Percentiles rank a stretch among this genome's conserved stretches.
phyloP scores from a whole-genome alignment of 35 echinoderm and acorn worm genomes.

The Strongylocentrotus purpuratus region DNA sequence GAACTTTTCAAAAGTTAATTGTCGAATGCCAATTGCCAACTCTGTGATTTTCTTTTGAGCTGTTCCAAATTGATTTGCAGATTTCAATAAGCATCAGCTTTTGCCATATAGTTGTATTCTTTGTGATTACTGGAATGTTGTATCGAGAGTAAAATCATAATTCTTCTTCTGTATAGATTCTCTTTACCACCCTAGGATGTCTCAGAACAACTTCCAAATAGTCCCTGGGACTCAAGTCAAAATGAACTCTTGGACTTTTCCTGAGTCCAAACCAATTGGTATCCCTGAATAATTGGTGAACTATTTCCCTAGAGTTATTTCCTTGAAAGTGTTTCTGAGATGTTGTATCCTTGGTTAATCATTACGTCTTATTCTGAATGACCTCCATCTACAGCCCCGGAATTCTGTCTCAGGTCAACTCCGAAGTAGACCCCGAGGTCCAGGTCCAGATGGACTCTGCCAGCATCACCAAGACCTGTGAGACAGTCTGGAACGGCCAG shows the following conservation, averaged over 20 bases:
- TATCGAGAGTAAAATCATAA: too few relatives aligned
- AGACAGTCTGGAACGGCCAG: conserved; percentile 72
- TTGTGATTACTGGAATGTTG: not conserved
- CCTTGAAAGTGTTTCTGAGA: not conserved
- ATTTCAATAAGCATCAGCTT: too few relatives aligned
- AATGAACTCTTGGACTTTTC: too few relatives aligned
- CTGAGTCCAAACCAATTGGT: too few relatives aligned
- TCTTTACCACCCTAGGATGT: too few relatives aligned
- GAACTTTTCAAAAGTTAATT: too few relatives aligned
- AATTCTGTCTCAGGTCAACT: not conserved
- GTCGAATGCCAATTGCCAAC: too few relatives aligned
- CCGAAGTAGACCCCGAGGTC: not conserved
- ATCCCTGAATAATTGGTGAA: not conserved
- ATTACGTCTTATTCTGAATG: not conserved
- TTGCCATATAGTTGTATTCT: not conserved
- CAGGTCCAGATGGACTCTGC: not conserved
- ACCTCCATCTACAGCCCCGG: not conserved
- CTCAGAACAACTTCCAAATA: too few relatives aligned
- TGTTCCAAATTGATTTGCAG: too few relatives aligned
- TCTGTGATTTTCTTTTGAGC: too few relatives aligned
- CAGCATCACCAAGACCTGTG: conserved; percentile 59
- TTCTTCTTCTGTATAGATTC: too few relatives aligned
- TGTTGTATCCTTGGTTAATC: not conserved
- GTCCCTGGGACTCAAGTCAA: too few relatives aligned
- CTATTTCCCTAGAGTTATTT: not conserved